Evolutionary conservation across 2,113 vertebrate species (phyloP), one percentile per base, ranked within the genome.

Genomic region (Rhadina sibilatrix): DNA sequence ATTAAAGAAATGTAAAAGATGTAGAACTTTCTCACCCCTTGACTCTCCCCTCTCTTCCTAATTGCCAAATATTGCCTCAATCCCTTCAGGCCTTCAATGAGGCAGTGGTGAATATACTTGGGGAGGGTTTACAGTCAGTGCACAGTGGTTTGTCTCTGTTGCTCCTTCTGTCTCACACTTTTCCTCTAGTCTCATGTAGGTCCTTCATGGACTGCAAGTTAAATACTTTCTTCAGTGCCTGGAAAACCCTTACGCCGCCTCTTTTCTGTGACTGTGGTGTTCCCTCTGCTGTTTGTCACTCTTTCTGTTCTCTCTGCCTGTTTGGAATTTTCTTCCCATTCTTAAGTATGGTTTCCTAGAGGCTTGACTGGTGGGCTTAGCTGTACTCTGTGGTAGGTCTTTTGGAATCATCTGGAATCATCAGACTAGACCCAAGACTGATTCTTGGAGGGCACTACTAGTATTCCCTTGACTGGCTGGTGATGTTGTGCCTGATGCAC

Each of bases 401-500:
- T 76, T 49, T 56, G 35, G 30, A 76, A 60, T 14, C 7, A 60
- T 22, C 30, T 52, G 53, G 37, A 68, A 31, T 42, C 15, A 40
- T 4, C 2, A 1, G 6, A 17, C 25, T 42, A 20, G 42, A 42
- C 16, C 11, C 52, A 76, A 31, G 37, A 68, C 9, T 44, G 44
- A 52, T 68, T 28, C 14, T 44, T 27, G 37, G 22, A 19, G 17
- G 7, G 12, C 9, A 15, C 15, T 16, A 22, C 9, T 14, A 37
- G 21, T 31, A 9, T 50, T 4, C 10, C 10, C 35, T 50, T 42
- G 60, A 1, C 20, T 5, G 14, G 37, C 53, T 50, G 31, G 7
- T 1, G 1, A 37, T 50, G 30, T 0, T 56, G 8, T 30, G 13
- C 35, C 17, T 31, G 35, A 25, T 3, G 35, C 12, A 4, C 5